Conservation (phyloP, 2,888 invertebrate species). For the Drymonia ruficornis region DNA sequence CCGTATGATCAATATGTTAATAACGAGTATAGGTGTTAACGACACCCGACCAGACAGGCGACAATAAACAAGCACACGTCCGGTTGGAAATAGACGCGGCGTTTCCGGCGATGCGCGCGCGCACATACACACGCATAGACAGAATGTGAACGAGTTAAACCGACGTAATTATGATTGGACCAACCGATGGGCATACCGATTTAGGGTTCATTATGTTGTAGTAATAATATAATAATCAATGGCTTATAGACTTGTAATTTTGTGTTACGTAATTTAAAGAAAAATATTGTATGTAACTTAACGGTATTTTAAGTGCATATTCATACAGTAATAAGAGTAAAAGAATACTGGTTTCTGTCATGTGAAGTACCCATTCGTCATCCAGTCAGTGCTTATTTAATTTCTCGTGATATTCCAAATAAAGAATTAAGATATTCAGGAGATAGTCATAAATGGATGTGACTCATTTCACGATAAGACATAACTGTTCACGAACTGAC, state of each 20-base stretch:
- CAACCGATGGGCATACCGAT: constrained; percentile 19
- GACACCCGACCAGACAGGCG: constrained; percentile 69
- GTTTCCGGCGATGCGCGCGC: constrained; percentile 63
- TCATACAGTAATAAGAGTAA: not conserved
- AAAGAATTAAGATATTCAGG: constrained; percentile 11
- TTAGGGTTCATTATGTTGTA: constrained; percentile 7
- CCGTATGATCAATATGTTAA: constrained; percentile 62
- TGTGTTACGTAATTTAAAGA: too few species aligned
- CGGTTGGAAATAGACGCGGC: constrained; percentile 79
- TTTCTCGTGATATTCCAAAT: constrained; percentile 20
- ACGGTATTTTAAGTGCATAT: too few species aligned
- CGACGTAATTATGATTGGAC: constrained; percentile 26
- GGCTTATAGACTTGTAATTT: too few species aligned
- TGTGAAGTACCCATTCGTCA: not conserved
- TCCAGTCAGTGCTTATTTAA: constrained; percentile 1
- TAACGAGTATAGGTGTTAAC: constrained; percentile 70
- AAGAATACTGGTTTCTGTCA: not conserved
- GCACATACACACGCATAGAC: constrained; percentile 27
- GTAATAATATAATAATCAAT: not conserved
- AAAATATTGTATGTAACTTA: too few species aligned
- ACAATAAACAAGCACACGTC: constrained; percentile 77
- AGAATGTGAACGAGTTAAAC: constrained; percentile 8
- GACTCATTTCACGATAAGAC: constrained; percentile 14
- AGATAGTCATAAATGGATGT: constrained; percentile 19
- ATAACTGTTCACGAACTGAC: constrained; percentile 10